These are phyloP conservation scores for Drosophila carrolli DNA, from an alignment of 1,140 invertebrate species.

Conservation along the genomic window DNA sequence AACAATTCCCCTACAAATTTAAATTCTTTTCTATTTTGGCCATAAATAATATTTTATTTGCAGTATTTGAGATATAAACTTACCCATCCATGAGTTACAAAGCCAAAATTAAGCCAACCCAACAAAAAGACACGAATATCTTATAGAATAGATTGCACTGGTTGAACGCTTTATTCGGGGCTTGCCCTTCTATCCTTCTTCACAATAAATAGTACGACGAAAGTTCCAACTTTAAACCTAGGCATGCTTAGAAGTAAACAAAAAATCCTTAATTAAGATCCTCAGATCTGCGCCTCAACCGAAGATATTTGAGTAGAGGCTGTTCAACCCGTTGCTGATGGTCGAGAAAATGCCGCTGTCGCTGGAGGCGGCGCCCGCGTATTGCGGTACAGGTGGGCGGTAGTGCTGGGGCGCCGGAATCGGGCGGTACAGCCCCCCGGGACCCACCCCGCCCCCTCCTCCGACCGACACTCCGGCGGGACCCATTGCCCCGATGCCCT, in stretches of 20 bases:
- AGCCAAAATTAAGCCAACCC: background rate
- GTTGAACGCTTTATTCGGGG: conserved; percentile 29
- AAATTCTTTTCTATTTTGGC: no score
- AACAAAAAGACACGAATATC: background rate
- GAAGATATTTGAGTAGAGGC: conserved; percentile 90
- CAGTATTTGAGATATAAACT: no score
- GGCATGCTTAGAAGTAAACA: conserved; percentile 35
- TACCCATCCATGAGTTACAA: no score
- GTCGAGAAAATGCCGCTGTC: conserved; percentile 89
- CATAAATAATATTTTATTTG: no score
- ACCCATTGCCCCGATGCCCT: conserved; percentile 47
- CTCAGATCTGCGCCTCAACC: conserved; percentile 85
- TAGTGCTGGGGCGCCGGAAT: conserved; percentile 83
- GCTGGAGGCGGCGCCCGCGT: conserved; percentile 50
- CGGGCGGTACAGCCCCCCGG: conserved; percentile 61
- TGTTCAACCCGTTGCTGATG: conserved; percentile 91
- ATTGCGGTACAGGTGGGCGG: conserved; percentile 85
- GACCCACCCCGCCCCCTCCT: conserved; percentile 12
- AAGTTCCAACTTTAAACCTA: conserved; percentile 25
- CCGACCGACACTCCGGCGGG: conserved; percentile 35
- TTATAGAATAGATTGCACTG: conserved; percentile 32
- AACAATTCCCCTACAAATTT: no score
- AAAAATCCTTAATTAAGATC: conserved; percentile 32
- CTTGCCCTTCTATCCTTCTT: background rate
- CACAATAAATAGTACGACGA: conserved; percentile 47